Evolutionary conservation across 2,888 invertebrate genomes (phyloP), one percentile per base, ranked within the genome.

Genomic region (Rosalia funebris): DNA sequence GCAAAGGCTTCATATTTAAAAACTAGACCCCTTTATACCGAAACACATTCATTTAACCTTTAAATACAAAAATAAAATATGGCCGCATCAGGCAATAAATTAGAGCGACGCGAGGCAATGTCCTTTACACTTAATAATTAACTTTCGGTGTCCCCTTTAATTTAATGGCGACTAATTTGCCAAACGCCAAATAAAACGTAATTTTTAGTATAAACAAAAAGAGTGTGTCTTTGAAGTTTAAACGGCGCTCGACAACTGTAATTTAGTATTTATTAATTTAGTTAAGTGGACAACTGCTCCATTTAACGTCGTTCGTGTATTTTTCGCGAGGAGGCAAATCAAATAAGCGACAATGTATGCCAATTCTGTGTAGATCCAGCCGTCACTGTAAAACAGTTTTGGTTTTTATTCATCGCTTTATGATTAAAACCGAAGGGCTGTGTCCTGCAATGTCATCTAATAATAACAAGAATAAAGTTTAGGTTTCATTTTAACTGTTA

Each of bases 61-160:
- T 47, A 32, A 10, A 45, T 11, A 34, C 10, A 20, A 36, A 37
- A 34, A 31, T 37, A 48, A 48, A 48, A 36, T 37, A 48, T 36
- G 20, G 17, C 19, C 48, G 1, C 48, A 31, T 48, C 17, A 36
- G 5, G n/a, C 34, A 37, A 48, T 37, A 48, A 48, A 48, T 48
- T 36, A 37, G 16, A 12, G n/a, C 17, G 19, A 12, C 48, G 9
- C 36, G 17, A 36, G 9, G 11, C 36, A 5, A 37, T 36, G 36
- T 37, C 48, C 48, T 37, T 48, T 36, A 17, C 48, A 37, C 47
- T 47, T 47, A 47, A 47, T 19, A 34, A 47, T 47, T 47, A 16
- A 17, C 34, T 48, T 17, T 48, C 36, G 37, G 37, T 10, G 12
- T 11, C 34, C 48, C 36, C 20, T 37, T 48, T 36, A 48, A 48